These are phyloP conservation scores for Drosophila parabipectinata DNA, from an alignment of 1,140 invertebrate species.

Conservation along the genomic window DNA sequence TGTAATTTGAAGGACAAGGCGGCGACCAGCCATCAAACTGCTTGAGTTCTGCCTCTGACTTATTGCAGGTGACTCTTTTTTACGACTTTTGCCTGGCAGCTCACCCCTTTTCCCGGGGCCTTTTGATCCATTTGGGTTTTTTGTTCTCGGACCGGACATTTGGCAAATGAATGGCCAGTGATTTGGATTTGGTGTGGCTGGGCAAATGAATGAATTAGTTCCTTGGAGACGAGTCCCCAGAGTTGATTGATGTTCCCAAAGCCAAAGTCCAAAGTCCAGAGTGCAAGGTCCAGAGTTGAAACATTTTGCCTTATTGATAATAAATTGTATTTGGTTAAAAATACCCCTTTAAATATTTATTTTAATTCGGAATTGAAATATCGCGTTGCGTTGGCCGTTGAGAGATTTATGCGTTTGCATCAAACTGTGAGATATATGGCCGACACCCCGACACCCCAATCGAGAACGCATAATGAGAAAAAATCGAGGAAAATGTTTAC, in stretches of 20 bases:
- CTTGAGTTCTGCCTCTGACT: conserved; percentile 55
- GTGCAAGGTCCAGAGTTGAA: conserved; percentile 1
- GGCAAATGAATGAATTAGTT: conserved; percentile 79
- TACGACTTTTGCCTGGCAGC: conserved; percentile 2
- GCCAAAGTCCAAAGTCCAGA: conserved; percentile 1
- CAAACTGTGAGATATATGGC: conserved; percentile 83
- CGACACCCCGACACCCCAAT: conserved; percentile 54
- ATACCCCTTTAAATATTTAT: conserved; percentile 77
- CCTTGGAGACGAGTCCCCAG: conserved; percentile 55
- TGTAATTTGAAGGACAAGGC: conserved; percentile 73
- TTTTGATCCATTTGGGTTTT: conserved; percentile 40
- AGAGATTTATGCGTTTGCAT: conserved; percentile 83
- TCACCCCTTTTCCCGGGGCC: conserved; percentile 20
- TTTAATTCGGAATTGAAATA: conserved; percentile 80
- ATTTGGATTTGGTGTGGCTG: conserved; percentile 61
- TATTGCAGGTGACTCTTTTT: conserved; percentile 70
- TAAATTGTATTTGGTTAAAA: conserved; percentile 62
- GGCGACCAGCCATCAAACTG: conserved; percentile 60
- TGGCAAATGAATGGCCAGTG: conserved; percentile 71
- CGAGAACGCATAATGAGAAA: conserved; percentile 48
- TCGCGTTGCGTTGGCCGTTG: conserved; percentile 56
- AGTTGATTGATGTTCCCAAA: conserved; percentile 29
- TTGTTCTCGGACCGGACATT: conserved; percentile 59
- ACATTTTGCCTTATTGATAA: conserved; percentile 55
- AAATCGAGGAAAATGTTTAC: conserved; percentile 56